Conservation (phyloP, 1,140 invertebrate genomes). For the Pissodes strobi region DNA sequence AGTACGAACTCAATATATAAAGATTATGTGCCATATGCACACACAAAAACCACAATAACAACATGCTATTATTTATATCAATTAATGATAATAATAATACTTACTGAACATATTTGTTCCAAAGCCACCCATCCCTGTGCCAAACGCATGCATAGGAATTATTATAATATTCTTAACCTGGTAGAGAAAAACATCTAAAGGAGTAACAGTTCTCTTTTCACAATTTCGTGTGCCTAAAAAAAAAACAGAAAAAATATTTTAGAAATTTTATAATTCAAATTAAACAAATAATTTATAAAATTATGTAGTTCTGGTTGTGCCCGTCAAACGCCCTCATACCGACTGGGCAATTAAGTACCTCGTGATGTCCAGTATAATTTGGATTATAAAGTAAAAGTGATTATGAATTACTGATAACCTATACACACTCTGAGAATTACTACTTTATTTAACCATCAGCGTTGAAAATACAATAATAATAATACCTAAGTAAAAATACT, state of each 20-base stretch:
- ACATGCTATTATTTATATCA: too few relatives aligned
- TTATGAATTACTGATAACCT: background rate
- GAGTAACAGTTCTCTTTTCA: slow-evolving; percentile 31
- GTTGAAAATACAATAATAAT: background rate
- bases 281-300: background rate
- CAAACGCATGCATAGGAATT: slow-evolving; percentile 28
- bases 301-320: background rate
- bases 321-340: background rate
- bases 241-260: background rate
- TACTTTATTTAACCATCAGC: background rate
- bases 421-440: too few relatives aligned
- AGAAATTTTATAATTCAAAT: too few relatives aligned
- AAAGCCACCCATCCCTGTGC: slow-evolving; percentile 36
- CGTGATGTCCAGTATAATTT: background rate
- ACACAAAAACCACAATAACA: too few relatives aligned
- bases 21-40: too few relatives aligned
- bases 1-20: too few relatives aligned
- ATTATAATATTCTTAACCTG: slow-evolving; percentile 36
- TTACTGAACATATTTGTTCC: slow-evolving; percentile 35
- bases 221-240: slow-evolving; percentile 15
- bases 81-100: too few relatives aligned
- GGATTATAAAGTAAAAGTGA: background rate
- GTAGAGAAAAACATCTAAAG: slow-evolving; percentile 29
- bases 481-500: too few relatives aligned
- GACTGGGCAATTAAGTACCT: background rate